A percentile compares a stretch with the other conserved stretches of the same genome.
phyloP scores from a whole-genome alignment of 2,797 vertebrate genomes.

The Dromococcyx pavoninus region DNA sequence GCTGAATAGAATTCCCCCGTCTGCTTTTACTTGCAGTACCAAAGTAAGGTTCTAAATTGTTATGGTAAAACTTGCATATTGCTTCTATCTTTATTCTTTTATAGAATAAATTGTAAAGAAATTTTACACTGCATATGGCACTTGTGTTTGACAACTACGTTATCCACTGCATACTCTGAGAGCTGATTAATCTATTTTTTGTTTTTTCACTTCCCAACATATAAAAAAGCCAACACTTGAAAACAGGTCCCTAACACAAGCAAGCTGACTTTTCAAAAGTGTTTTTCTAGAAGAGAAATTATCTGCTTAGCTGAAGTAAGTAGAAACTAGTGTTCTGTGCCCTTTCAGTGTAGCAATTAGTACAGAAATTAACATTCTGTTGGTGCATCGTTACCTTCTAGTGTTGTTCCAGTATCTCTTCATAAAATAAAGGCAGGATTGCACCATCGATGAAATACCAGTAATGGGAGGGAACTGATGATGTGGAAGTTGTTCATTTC shows the following conservation, averaged over 20 bases:
- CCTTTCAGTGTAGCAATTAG: not conserved
- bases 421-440: not conserved
- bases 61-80: not conserved
- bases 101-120: too few species aligned
- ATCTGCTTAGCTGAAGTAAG: not conserved
- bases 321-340: not conserved
- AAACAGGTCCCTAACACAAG: not conserved
- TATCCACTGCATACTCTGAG: too few species aligned
- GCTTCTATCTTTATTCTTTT: too few species aligned
- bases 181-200: too few species aligned
- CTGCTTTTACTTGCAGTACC: not conserved
- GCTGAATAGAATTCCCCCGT: not conserved
- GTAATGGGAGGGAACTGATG: not conserved
- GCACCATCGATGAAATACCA: not conserved
- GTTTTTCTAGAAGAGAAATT: not conserved
- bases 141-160: too few species aligned
- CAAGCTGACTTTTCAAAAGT: not conserved
- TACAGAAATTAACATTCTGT: not conserved
- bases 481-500: not conserved
- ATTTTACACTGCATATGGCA: too few species aligned
- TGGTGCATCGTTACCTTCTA: not conserved
- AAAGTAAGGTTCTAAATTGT: not conserved
- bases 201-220: too few species aligned
- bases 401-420: not conserved
- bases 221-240: too few species aligned